Percentiles rank a stretch among this genome's conserved stretches.
Evolutionary conservation across 64 coral and sea anemone genomes (phyloP).

Genomic region (Pocillopora damicornis): DNA sequence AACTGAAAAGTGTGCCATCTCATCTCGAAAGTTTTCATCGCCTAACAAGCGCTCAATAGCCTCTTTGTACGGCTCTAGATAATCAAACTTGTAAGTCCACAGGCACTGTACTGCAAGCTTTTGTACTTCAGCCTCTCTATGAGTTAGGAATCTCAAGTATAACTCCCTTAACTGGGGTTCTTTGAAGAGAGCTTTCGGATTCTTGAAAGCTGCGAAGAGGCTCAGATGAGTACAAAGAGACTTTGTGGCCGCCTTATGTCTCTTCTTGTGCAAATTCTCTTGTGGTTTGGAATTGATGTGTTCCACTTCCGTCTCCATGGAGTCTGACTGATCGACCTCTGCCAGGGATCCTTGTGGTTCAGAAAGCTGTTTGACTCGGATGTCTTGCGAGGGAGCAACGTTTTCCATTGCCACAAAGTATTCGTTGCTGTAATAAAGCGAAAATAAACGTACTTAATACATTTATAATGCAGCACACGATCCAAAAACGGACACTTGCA

Average conservation of each 20-base stretch:
- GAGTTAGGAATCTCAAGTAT: constrained; percentile 49
- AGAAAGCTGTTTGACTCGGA: constrained; percentile 24
- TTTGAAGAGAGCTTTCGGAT: constrained; percentile 71
- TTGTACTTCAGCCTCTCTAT: constrained; percentile 73
- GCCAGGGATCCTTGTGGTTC: background rate
- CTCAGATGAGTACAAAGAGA: constrained; percentile 65
- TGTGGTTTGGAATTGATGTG: background rate
- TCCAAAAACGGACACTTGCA: too few species aligned
- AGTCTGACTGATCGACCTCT: background rate
- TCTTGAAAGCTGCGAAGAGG: constrained; percentile 65
- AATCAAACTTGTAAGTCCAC: constrained; percentile 74
- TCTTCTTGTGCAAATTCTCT: constrained; percentile 17
- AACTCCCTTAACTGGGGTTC: constrained; percentile 50
- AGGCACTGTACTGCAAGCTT: constrained; percentile 68
- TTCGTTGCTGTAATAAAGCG: constrained; percentile 56
- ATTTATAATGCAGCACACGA: too few species aligned
- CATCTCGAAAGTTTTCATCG: constrained; percentile 84
- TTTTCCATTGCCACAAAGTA: constrained; percentile 66
- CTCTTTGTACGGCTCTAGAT: constrained; percentile 74
- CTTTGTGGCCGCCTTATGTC: constrained; percentile 58
- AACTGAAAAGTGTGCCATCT: constrained; percentile 67
- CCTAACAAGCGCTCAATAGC: constrained; percentile 67
- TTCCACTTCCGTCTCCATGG: background rate
- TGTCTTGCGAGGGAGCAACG: constrained; percentile 76
- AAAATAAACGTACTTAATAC: background rate